Conservation (phyloP, 1,140 invertebrate species). For the Macrobrachium nipponense region DNA sequence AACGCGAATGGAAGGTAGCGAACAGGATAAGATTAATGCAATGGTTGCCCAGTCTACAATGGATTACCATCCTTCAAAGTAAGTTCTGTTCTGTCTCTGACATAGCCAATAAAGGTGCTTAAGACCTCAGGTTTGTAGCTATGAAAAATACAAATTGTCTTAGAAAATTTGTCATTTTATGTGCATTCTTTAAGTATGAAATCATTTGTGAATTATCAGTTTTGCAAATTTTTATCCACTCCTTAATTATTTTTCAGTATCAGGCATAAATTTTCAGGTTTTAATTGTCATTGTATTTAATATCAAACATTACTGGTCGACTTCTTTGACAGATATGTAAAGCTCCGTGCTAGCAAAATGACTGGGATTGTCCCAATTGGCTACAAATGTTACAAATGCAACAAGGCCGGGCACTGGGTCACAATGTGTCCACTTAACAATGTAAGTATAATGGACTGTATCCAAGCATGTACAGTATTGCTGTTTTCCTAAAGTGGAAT, state of each 20-base stretch:
- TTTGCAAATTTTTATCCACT: too few relatives aligned
- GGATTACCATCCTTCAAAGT: conserved; percentile 97
- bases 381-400: conserved; percentile 94
- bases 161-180: too few relatives aligned
- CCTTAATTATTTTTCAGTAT: not conserved
- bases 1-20: conserved; percentile 88
- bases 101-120: too few relatives aligned
- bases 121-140: too few relatives aligned
- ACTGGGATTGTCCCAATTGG: conserved; percentile 87
- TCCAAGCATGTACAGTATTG: not conserved
- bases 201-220: too few relatives aligned
- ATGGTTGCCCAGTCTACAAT: conserved; percentile 97
- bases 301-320: conserved; percentile 43
- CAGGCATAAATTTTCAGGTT: conserved; percentile 31
- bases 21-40: conserved; percentile 96
- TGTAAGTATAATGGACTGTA: conserved; percentile 69
- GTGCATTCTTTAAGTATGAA: too few relatives aligned
- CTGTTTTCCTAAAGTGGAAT: conserved; percentile 4
- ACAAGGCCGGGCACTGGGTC: conserved; percentile 94
- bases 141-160: too few relatives aligned
- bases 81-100: conserved; percentile 68
- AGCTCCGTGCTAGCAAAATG: conserved; percentile 87
- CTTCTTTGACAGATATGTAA: conserved; percentile 80
- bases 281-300: conserved; percentile 61
- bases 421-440: conserved; percentile 85